phyloP scores from a whole-genome alignment of 2,888 invertebrate species.

The Orthosia gracilis region DNA sequence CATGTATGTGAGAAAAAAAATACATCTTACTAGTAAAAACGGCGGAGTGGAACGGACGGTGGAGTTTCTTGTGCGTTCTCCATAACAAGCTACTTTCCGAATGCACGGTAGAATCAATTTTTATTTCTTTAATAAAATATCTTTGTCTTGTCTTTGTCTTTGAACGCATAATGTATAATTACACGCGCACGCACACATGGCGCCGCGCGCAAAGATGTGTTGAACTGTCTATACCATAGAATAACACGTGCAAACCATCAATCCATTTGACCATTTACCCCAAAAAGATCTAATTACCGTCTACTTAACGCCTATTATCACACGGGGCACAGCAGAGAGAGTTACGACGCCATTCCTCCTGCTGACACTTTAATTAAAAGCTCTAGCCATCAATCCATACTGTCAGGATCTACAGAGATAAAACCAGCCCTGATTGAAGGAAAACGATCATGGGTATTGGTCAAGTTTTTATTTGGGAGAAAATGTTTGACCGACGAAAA shows the following conservation, averaged over 20 bases:
- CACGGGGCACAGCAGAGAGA: conserved; percentile 57
- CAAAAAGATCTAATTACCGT: conserved; percentile 15
- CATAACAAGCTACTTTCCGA: no score
- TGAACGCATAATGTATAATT: no score
- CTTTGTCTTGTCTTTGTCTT: no score
- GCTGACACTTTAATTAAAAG: conserved; percentile 65
- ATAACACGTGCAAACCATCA: conserved; percentile 8
- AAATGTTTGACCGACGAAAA: no score
- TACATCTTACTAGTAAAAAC: no score
- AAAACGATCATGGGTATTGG: conserved; percentile 36
- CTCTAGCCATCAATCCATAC: conserved; percentile 58
- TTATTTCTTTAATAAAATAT: no score
- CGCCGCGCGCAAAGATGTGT: no score
- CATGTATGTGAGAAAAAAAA: no score
- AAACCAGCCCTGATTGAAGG: conserved; percentile 41
- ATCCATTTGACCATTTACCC: neutral
- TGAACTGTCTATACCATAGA: neutral
- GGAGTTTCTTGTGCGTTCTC: no score
- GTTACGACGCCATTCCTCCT: conserved; percentile 56
- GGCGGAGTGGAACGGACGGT: no score
- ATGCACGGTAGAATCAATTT: no score
- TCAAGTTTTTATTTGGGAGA: conserved; percentile 34
- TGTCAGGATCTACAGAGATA: conserved; percentile 47
- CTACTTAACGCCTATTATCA: conserved; percentile 64
- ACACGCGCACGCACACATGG: no score